A percentile compares a stretch with the other conserved stretches of the same genome.
These are phyloP conservation scores for Barypeithes pellucidus DNA, from an alignment of 2,888 invertebrate genomes.

Conservation along the genomic window DNA sequence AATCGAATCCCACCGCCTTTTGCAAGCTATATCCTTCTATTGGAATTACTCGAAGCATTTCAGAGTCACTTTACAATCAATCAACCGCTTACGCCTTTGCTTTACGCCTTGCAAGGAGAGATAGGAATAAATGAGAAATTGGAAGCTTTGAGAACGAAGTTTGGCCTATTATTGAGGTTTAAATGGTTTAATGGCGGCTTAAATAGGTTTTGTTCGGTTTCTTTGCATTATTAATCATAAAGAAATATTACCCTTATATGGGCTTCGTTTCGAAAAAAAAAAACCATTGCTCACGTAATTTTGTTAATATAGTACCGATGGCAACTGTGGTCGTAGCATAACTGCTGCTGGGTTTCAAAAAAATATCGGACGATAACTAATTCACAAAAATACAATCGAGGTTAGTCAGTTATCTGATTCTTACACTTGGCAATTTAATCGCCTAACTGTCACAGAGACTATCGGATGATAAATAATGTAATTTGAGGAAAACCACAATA, in stretches of 20 bases:
- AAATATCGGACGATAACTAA: no score
- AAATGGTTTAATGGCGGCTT: slow-evolving; percentile 19
- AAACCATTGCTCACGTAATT: no score
- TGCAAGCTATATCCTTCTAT: slow-evolving; percentile 28
- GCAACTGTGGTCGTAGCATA: no score
- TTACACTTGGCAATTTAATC: no score
- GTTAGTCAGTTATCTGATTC: no score
- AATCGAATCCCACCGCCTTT: slow-evolving; percentile 27
- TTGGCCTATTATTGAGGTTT: slow-evolving; percentile 29
- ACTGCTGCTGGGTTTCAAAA: no score
- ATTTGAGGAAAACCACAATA: no score
- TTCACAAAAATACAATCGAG: no score
- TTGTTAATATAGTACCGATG: no score
- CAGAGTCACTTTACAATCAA: slow-evolving; percentile 47
- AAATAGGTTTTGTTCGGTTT: slow-evolving; percentile 22
- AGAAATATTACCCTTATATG: not conserved
- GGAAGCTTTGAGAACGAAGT: slow-evolving; percentile 32
- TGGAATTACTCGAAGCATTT: slow-evolving; percentile 41
- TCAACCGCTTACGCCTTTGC: slow-evolving; percentile 44
- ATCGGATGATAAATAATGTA: no score
- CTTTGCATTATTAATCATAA: slow-evolving; percentile 16
- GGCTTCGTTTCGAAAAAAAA: no score
- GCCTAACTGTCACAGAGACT: no score
- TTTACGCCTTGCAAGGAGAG: slow-evolving; percentile 48
- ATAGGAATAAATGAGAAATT: slow-evolving; percentile 49